phyloP scores from a whole-genome alignment of 1,140 invertebrate genomes.

The Vollenhovia emeryi region DNA sequence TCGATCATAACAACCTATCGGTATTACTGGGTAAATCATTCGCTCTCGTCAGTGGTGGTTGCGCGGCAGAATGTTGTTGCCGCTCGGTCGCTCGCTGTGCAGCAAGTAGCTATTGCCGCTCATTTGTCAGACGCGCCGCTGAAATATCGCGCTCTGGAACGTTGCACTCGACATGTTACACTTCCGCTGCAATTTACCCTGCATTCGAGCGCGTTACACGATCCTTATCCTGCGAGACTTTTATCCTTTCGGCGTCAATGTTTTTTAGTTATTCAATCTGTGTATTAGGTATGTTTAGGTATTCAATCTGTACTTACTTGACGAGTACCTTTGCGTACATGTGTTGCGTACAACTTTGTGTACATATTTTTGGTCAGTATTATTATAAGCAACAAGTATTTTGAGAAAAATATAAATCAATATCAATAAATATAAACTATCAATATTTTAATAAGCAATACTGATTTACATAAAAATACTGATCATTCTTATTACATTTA shows the following conservation, averaged over 20 bases:
- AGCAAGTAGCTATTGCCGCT: constrained; percentile 75
- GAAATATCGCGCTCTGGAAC: constrained; percentile 71
- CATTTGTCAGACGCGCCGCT: constrained; percentile 73
- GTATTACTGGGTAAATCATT: constrained; percentile 74
- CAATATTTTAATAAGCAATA: not conserved
- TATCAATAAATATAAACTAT: not conserved
- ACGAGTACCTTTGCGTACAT: too few species aligned
- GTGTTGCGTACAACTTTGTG: too few species aligned
- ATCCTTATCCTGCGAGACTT: constrained; percentile 21
- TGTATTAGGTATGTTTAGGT: too few species aligned
- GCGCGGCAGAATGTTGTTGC: constrained; percentile 69
- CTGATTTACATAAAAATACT: not conserved
- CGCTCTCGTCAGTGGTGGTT: constrained; percentile 48
- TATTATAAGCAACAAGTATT: not conserved
- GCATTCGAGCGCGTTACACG: constrained; percentile 9
- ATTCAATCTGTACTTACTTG: not conserved
- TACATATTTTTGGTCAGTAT: not conserved
- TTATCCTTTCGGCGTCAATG: not conserved
- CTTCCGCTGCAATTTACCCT: constrained; percentile 52
- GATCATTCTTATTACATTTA: not conserved
- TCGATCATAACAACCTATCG: constrained; percentile 74
- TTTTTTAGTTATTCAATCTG: constrained; percentile 11
- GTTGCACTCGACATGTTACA: constrained; percentile 55
- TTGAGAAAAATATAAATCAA: not conserved
- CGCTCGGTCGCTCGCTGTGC: constrained; percentile 55